Evolutionary conservation across 1,140 invertebrate species (phyloP).

Genomic region (Telenomus remus): DNA sequence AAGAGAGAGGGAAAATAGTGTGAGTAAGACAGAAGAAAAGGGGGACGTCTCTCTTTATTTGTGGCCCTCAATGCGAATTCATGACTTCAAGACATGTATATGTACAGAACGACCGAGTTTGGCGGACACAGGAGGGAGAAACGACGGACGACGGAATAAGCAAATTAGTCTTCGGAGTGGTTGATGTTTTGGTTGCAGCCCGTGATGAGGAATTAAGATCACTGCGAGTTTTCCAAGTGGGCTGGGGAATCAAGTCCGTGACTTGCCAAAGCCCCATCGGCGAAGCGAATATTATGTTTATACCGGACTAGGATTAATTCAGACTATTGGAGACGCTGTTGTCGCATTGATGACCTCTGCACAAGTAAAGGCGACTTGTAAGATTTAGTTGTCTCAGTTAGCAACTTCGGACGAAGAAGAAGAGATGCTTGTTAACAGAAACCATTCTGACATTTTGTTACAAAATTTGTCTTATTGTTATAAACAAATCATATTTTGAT

Average conservation of each 20-base stretch:
- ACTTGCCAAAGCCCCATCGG: slow-evolving; percentile 10
- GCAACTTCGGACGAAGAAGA: not conserved
- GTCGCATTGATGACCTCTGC: slow-evolving; percentile 32
- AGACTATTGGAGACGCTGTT: slow-evolving; percentile 17
- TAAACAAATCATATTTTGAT: too few relatives aligned
- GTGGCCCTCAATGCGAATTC: slow-evolving; percentile 44
- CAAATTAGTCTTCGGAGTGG: slow-evolving; percentile 40
- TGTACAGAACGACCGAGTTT: not conserved
- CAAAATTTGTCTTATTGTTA: too few relatives aligned
- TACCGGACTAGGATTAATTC: slow-evolving; percentile 29
- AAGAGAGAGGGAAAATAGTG: too few relatives aligned
- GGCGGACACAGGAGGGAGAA: slow-evolving; percentile 5
- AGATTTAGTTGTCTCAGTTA: slow-evolving; percentile 5
- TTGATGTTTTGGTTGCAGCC: slow-evolving; percentile 43
- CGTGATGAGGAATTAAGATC: slow-evolving; percentile 43
- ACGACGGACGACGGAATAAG: slow-evolving; percentile 22
- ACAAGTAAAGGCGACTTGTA: not conserved
- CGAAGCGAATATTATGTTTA: slow-evolving; percentile 35
- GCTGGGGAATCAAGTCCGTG: slow-evolving; percentile 18
- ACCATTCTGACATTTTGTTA: not conserved
- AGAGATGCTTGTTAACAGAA: not conserved
- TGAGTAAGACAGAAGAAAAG: not conserved
- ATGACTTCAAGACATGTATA: slow-evolving; percentile 17
- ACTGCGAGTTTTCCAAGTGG: slow-evolving; percentile 14
- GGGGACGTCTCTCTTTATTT: slow-evolving; percentile 39